These are phyloP conservation scores for Tringa solitaria DNA, from an alignment of 2,113 vertebrate species.

Conservation along the genomic window DNA sequence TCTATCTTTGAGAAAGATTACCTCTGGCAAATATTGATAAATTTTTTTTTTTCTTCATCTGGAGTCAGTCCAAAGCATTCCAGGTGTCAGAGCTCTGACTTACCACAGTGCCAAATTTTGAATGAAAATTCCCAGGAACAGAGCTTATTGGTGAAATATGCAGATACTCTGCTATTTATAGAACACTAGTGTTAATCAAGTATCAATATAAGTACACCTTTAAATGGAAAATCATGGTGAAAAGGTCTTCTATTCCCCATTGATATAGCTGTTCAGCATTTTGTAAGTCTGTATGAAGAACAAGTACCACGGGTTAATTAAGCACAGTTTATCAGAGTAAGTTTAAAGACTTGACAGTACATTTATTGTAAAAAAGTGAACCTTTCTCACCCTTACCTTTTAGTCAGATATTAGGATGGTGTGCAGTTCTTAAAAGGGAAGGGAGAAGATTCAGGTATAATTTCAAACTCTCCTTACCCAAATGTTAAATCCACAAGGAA, in stretches of 20 bases:
- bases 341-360: background rate
- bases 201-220: background rate
- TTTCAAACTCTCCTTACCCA: background rate
- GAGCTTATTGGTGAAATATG: background rate
- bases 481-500: background rate
- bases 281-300: background rate
- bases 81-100: slow-evolving; percentile 14
- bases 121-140: background rate
- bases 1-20: background rate
- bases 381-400: background rate
- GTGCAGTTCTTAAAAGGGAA: background rate
- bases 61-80: background rate
- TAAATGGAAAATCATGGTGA: background rate
- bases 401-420: background rate
- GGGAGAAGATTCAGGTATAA: background rate
- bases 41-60: background rate
- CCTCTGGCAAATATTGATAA: background rate
- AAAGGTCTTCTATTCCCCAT: background rate
- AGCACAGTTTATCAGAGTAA: background rate
- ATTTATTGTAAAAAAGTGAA: background rate
- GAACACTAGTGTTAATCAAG: background rate
- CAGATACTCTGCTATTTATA: background rate
- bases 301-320: background rate
- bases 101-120: background rate
- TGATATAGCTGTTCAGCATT: background rate